Conservation (phyloP, 2,888 invertebrate genomes). For the Coelogynopora nodosa region DNA sequence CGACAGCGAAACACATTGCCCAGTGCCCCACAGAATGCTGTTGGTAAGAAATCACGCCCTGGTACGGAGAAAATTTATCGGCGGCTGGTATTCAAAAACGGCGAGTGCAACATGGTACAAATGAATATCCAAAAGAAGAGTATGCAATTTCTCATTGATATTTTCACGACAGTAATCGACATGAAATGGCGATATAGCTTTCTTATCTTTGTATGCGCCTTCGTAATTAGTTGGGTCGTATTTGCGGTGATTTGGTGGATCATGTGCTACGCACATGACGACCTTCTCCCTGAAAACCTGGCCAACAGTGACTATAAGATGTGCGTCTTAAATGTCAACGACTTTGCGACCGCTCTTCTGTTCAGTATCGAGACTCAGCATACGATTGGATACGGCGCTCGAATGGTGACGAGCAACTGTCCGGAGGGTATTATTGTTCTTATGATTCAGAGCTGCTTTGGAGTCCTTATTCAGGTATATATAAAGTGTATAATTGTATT, state of each 20-base stretch:
- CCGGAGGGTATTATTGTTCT: conserved; percentile 84
- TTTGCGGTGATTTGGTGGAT: conserved; percentile 93
- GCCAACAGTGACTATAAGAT: conserved; percentile 64
- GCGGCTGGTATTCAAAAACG: conserved; percentile 74
- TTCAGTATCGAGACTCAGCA: conserved; percentile 95
- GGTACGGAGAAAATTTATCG: background rate
- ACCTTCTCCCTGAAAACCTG: conserved; percentile 65
- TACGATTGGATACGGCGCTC: conserved; percentile 83
- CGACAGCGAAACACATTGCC: too few species aligned
- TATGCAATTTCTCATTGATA: conserved; percentile 78
- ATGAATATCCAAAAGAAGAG: conserved; percentile 88
- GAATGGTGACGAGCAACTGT: conserved; percentile 84
- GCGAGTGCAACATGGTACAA: conserved; percentile 93
- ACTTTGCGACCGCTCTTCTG: conserved; percentile 86
- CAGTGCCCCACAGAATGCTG: background rate
- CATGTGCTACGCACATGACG: conserved; percentile 86
- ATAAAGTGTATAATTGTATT: too few species aligned
- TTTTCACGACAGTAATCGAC: conserved; percentile 64
- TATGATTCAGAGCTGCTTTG: conserved; percentile 64
- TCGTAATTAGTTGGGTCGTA: conserved; percentile 80
- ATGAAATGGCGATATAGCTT: conserved; percentile 65
- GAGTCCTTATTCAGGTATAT: conserved; percentile 51
- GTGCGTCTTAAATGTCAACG: conserved; percentile 79
- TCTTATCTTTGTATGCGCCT: conserved; percentile 61
- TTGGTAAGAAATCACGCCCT: background rate